These are phyloP conservation scores for Papilio demoleus DNA, from an alignment of 2,888 invertebrate species.

Conservation along the genomic window DNA sequence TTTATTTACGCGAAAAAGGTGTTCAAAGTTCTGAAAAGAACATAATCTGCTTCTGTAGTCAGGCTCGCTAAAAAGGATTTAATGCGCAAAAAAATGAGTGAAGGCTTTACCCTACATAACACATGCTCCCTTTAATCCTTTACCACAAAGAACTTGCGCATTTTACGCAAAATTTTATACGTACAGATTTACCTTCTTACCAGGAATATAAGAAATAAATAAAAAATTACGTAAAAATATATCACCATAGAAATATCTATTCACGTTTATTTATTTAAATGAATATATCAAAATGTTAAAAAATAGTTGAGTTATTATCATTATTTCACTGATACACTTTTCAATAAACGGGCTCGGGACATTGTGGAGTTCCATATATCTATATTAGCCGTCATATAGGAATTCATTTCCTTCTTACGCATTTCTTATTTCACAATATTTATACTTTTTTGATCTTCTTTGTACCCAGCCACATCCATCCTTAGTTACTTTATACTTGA, in stretches of 20 bases:
- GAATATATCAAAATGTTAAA: too few species aligned
- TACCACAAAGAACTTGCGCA: slow-evolving; percentile 23
- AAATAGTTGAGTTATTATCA: too few species aligned
- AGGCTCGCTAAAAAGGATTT: slow-evolving; percentile 28
- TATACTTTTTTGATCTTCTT: too few species aligned
- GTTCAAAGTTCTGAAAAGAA: slow-evolving; percentile 6
- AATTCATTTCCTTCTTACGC: too few species aligned
- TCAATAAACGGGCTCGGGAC: too few species aligned
- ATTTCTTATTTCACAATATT: neutral
- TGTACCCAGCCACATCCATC: too few species aligned
- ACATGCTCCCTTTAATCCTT: slow-evolving; percentile 27
- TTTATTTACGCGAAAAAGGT: neutral
- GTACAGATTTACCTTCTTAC: neutral
- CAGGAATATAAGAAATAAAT: neutral
- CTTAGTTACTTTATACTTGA: too few species aligned
- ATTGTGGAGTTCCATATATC: too few species aligned
- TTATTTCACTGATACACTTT: too few species aligned
- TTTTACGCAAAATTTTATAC: slow-evolving; percentile 13
- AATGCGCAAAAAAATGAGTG: slow-evolving; percentile 5
- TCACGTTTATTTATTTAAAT: too few species aligned
- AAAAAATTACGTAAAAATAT: too few species aligned
- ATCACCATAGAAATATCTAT: neutral
- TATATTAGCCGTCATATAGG: too few species aligned
- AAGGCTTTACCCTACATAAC: slow-evolving; percentile 23
- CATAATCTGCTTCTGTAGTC: slow-evolving; percentile 19